Evolutionary conservation across 2,888 invertebrate species (phyloP).

Genomic region (Chymomyza fuscimana): DNA sequence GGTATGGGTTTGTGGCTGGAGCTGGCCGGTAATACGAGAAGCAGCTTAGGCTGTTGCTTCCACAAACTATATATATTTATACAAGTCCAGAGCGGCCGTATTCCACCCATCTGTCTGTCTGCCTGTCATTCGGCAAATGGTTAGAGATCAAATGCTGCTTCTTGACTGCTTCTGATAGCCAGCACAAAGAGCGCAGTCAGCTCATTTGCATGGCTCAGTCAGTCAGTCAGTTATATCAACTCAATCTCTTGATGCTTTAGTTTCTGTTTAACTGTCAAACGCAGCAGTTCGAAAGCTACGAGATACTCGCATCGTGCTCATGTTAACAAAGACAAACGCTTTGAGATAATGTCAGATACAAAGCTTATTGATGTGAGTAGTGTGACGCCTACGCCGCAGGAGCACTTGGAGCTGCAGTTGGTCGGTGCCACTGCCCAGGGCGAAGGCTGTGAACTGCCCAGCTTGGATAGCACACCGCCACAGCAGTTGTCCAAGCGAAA

Average conservation of each 20-base stretch:
- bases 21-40: constrained; percentile 44
- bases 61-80: constrained; percentile 12
- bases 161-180: constrained; percentile 32
- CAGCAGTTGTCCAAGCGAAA: constrained; percentile 67
- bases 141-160: constrained; percentile 40
- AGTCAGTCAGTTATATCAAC: not conserved
- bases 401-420: constrained; percentile 58
- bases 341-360: constrained; percentile 36
- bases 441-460: constrained; percentile 41
- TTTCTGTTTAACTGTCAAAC: constrained; percentile 13
- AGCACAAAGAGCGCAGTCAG: constrained; percentile 33
- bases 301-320: not conserved
- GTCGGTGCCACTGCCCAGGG: constrained; percentile 20
- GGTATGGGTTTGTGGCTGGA: constrained; percentile 5
- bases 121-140: constrained; percentile 24
- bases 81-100: not conserved
- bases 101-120: not conserved
- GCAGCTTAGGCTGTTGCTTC: constrained; percentile 26
- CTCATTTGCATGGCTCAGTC: constrained; percentile 21
- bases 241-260: not conserved
- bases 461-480: constrained; percentile 56
- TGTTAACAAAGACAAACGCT: not conserved
- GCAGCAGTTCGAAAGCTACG: not conserved
- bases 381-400: constrained; percentile 21
- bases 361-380: constrained; percentile 31